Conservation (phyloP, 2,888 invertebrate species). For the Zhuqinia jingwanae region DNA sequence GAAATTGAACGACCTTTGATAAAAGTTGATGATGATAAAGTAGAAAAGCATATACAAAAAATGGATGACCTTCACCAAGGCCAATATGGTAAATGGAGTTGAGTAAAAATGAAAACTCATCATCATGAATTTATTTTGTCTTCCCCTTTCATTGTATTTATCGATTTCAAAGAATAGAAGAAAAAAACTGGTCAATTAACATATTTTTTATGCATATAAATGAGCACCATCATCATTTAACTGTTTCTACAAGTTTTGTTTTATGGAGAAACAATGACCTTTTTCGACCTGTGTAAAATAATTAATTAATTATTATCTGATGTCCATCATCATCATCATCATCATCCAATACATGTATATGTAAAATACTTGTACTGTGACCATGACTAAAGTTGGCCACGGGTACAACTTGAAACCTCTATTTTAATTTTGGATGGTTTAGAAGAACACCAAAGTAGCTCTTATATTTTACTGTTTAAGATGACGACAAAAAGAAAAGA, state of each 20-base stretch:
- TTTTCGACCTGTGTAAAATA: constrained; percentile 23
- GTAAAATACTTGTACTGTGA: too few species aligned
- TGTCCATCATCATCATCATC: too few species aligned
- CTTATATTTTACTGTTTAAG: too few species aligned
- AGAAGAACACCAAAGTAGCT: too few species aligned
- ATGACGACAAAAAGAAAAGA: too few species aligned
- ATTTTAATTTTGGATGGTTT: too few species aligned
- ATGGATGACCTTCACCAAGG: constrained; percentile 56
- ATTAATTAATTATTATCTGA: too few species aligned
- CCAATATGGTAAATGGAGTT: constrained; percentile 9
- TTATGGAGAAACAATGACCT: constrained; percentile 21
- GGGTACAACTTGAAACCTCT: too few species aligned
- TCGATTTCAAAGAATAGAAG: background rate
- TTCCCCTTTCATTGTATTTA: background rate
- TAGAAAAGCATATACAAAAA: background rate
- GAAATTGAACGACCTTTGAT: constrained; percentile 29
- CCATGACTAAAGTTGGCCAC: too few species aligned
- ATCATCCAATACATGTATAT: too few species aligned
- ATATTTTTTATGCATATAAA: background rate
- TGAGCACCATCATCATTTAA: background rate
- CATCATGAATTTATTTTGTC: constrained; percentile 1
- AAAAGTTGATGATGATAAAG: constrained; percentile 23
- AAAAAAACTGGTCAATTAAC: constrained; percentile 19
- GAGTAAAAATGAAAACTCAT: background rate
- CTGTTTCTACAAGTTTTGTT: too few species aligned